A percentile compares a stretch with the other conserved stretches of the same genome.
Evolutionary conservation across 2,888 invertebrate species (phyloP).

Genomic region (Phaonia tiefii): DNA sequence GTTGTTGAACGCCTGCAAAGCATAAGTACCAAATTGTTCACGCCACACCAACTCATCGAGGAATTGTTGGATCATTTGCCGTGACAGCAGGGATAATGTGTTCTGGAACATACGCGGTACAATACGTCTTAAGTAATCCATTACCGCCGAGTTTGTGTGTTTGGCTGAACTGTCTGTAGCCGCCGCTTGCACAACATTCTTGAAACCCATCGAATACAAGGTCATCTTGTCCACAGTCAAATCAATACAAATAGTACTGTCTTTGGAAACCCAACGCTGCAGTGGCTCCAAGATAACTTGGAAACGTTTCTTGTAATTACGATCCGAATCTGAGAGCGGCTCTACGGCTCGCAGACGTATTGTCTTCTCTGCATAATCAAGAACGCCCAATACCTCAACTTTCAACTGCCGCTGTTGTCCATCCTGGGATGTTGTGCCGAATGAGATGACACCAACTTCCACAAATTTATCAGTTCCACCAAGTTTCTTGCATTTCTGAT

Average conservation of each 20-base stretch:
- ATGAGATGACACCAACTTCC: slow-evolving; percentile 91
- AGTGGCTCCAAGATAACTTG: slow-evolving; percentile 91
- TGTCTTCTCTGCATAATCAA: slow-evolving; percentile 87
- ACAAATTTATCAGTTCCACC: slow-evolving; percentile 88
- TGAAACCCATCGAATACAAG: slow-evolving; percentile 89
- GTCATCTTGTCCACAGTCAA: slow-evolving; percentile 91
- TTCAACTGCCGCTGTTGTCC: slow-evolving; percentile 89
- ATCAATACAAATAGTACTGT: slow-evolving; percentile 90
- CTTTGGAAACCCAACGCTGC: slow-evolving; percentile 88
- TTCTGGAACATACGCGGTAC: slow-evolving; percentile 96
- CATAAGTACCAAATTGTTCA: slow-evolving; percentile 90
- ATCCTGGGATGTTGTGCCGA: slow-evolving; percentile 92
- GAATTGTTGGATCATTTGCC: slow-evolving; percentile 94
- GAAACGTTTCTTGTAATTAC: slow-evolving; percentile 90
- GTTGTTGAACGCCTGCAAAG: slow-evolving; percentile 90
- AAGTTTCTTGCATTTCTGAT: slow-evolving; percentile 87
- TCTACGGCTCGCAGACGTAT: slow-evolving; percentile 91
- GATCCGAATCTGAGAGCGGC: slow-evolving; percentile 88
- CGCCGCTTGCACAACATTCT: slow-evolving; percentile 86
- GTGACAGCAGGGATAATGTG: slow-evolving; percentile 89
- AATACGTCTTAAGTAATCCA: slow-evolving; percentile 92
- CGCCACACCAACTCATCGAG: slow-evolving; percentile 94
- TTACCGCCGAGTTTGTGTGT: slow-evolving; percentile 87
- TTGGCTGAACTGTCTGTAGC: slow-evolving; percentile 80
- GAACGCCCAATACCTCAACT: slow-evolving; percentile 92